Conservation (phyloP, 1,140 invertebrate genomes). For the Anoplophora glabripennis region DNA sequence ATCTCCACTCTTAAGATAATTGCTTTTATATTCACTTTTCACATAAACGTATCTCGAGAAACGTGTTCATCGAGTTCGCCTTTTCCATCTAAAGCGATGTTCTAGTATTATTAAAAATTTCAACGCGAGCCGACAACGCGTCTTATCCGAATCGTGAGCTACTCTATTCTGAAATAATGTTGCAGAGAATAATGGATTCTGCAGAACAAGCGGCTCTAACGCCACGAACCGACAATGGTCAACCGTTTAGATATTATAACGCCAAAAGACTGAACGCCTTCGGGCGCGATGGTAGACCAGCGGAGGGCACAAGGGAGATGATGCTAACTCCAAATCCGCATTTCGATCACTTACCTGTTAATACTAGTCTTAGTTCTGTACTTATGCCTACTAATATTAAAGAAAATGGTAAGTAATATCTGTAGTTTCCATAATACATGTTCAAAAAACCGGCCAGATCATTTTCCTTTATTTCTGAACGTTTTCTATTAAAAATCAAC, state of each 20-base stretch:
- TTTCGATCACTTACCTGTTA: slow-evolving; percentile 81
- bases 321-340: slow-evolving; percentile 68
- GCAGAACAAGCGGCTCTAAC: slow-evolving; percentile 81
- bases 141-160: not conserved
- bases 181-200: slow-evolving; percentile 80
- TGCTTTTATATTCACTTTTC: too few species aligned
- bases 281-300: slow-evolving; percentile 65
- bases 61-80: too few species aligned
- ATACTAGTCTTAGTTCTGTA: slow-evolving; percentile 81
- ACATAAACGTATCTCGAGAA: too few species aligned
- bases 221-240: slow-evolving; percentile 52
- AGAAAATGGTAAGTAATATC: slow-evolving; percentile 38
- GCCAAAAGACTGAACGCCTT: slow-evolving; percentile 70
- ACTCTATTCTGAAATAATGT: not conserved
- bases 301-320: slow-evolving; percentile 64
- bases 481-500: too few species aligned
- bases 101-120: too few species aligned
- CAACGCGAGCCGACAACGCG: too few species aligned
- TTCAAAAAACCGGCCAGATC: slow-evolving; percentile 8
- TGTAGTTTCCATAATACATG: not conserved
- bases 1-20: too few species aligned
- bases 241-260: slow-evolving; percentile 61
- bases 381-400: slow-evolving; percentile 68
- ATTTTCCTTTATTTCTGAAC: too few species aligned
- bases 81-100: too few species aligned